Percentiles rank a stretch among this genome's conserved stretches.
Conservation (phyloP, 2,113 vertebrate species). For the Apaloderma vittatum region DNA sequence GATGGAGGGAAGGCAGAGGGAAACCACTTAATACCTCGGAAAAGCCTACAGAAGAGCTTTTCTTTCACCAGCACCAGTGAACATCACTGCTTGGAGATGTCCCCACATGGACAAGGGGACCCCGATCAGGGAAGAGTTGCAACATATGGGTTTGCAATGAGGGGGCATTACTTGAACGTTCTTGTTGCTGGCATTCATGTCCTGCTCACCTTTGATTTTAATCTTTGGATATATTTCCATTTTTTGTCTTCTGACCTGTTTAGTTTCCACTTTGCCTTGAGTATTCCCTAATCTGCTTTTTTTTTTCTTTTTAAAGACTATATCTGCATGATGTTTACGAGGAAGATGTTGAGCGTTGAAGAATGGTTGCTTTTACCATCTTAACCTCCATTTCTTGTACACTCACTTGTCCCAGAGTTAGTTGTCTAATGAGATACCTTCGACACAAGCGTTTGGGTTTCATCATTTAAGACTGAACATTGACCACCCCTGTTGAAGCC, state of each 20-base stretch:
- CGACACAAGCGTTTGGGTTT: neutral
- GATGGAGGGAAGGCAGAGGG: neutral
- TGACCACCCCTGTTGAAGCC: accelerated
- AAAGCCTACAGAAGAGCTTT: neutral
- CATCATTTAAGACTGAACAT: neutral
- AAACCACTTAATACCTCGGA: neutral
- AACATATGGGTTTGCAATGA: accelerated
- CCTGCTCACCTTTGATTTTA: neutral
- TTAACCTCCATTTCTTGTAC: neutral
- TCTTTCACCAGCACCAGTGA: neutral
- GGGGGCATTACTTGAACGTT: accelerated
- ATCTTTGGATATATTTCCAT: neutral
- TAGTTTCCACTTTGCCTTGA: neutral
- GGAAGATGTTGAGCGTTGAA: neutral
- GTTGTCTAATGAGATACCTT: neutral
- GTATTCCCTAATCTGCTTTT: neutral
- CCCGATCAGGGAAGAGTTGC: neutral
- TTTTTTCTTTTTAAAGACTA: neutral
- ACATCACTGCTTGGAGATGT: neutral
- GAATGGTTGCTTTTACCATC: neutral
- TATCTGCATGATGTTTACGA: neutral
- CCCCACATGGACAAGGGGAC: no score
- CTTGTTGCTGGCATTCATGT: neutral
- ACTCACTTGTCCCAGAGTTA: neutral
- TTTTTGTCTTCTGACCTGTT: neutral